phyloP scores from a whole-genome alignment of 2,888 invertebrate genomes.

The Thymelicus sylvestris region DNA sequence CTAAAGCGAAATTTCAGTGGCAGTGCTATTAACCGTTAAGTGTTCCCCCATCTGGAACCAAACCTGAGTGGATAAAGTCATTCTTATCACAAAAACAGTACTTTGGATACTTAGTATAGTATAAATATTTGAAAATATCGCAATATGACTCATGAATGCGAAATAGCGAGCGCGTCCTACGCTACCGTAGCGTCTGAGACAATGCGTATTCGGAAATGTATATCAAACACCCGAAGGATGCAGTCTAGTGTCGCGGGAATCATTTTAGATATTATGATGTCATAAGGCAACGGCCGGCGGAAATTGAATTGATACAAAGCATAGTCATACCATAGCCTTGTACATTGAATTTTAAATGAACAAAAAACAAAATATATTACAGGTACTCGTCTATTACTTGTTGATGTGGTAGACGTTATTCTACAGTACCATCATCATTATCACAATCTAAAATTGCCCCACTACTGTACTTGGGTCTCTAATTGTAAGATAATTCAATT shows the following conservation, averaged over 20 bases:
- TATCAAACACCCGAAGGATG: slow-evolving; percentile 18
- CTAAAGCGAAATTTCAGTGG: no score
- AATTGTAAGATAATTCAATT: no score
- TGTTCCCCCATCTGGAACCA: no score
- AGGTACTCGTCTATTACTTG: not conserved
- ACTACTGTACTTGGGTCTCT: no score
- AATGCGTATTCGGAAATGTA: slow-evolving; percentile 18
- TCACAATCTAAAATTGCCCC: no score
- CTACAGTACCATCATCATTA: no score
- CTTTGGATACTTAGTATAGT: not conserved
- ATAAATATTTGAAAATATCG: not conserved
- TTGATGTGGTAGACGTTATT: not conserved
- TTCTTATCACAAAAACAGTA: not conserved
- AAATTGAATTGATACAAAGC: slow-evolving; percentile 11
- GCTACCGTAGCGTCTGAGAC: not conserved
- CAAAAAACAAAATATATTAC: not conserved
- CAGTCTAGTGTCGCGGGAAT: slow-evolving; percentile 22
- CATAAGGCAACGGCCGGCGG: slow-evolving; percentile 24
- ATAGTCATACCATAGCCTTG: not conserved
- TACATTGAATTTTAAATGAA: slow-evolving; percentile 7
- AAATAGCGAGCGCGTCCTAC: not conserved
- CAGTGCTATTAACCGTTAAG: no score
- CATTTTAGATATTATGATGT: slow-evolving; percentile 33
- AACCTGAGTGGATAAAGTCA: no score
- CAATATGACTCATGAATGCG: not conserved